Evolutionary conservation across 2,113 vertebrate species (phyloP).

Genomic region (Nibea coibor): DNA sequence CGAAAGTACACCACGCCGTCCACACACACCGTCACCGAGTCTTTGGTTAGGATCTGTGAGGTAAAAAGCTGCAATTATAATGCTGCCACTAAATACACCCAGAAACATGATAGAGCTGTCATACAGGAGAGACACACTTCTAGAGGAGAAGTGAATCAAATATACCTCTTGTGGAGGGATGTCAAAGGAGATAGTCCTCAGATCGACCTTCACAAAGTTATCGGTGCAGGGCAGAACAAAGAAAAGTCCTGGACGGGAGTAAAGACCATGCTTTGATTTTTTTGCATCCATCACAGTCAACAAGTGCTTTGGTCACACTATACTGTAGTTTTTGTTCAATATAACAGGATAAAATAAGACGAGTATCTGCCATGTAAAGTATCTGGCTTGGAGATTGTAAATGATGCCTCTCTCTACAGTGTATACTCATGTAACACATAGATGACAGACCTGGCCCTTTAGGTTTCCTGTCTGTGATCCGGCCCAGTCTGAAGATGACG

Average conservation of each 20-base stretch:
- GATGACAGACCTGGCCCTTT: constrained; percentile 88
- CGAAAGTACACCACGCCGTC: constrained; percentile 90
- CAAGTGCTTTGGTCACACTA: neutral
- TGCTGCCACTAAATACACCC: neutral
- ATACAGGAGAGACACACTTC: neutral
- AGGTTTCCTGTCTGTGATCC: constrained; percentile 86
- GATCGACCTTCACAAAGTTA: constrained; percentile 92
- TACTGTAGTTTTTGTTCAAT: neutral
- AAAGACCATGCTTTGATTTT: neutral
- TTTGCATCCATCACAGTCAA: neutral
- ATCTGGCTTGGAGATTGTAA: neutral
- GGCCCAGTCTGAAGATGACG: constrained; percentile 90
- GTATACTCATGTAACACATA: neutral
- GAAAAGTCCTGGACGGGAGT: constrained; percentile 87
- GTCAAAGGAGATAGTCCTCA: constrained; percentile 94
- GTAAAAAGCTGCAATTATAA: neutral
- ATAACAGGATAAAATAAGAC: neutral
- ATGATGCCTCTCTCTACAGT: neutral
- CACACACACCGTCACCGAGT: constrained; percentile 89
- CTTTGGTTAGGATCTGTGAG: constrained; percentile 87
- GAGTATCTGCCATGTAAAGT: neutral
- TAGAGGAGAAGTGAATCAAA: neutral
- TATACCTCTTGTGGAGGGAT: constrained; percentile 95
- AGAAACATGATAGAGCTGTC: neutral
- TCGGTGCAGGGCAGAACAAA: constrained; percentile 94